phyloP scores from a whole-genome alignment of 2,888 invertebrate genomes.

The Drosophila emarginata region DNA sequence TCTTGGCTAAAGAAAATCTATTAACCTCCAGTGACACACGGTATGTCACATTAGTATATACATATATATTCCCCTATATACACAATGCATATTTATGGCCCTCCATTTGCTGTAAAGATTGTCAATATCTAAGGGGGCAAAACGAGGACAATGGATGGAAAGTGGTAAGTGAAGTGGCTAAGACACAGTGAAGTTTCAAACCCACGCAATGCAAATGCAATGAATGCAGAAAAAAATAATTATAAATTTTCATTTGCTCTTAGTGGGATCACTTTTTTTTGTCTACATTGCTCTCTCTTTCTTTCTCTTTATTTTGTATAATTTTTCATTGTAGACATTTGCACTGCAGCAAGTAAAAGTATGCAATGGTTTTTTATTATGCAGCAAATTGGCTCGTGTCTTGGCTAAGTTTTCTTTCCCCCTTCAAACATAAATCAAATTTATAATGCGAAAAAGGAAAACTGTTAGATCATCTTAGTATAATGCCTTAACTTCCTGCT shows the following conservation, averaged over 20 bases:
- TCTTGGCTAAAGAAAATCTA: slow-evolving; percentile 73
- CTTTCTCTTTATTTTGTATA: neutral
- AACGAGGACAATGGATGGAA: neutral
- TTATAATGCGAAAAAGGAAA: slow-evolving; percentile 1
- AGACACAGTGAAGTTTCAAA: neutral
- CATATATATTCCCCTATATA: slow-evolving; percentile 27
- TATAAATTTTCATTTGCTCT: neutral
- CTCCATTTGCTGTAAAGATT: slow-evolving; percentile 41
- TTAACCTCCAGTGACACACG: slow-evolving; percentile 76
- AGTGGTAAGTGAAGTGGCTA: neutral
- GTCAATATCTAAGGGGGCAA: slow-evolving; percentile 25
- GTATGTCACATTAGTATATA: slow-evolving; percentile 31
- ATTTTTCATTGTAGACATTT: neutral
- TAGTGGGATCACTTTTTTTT: neutral
- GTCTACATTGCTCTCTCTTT: neutral
- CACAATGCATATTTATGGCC: slow-evolving; percentile 79
- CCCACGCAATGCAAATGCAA: neutral
- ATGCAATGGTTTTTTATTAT: slow-evolving; percentile 43
- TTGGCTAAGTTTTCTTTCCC: slow-evolving; percentile 22
- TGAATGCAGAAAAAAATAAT: neutral
- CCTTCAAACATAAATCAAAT: slow-evolving; percentile 45
- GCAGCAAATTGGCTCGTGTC: slow-evolving; percentile 28
- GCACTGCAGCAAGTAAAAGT: slow-evolving; percentile 33
- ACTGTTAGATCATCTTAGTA: slow-evolving; percentile 16
- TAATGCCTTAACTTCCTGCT: neutral